Evolutionary conservation across 1,140 invertebrate genomes (phyloP).

Genomic region (Macrosteles quadrilineatus): DNA sequence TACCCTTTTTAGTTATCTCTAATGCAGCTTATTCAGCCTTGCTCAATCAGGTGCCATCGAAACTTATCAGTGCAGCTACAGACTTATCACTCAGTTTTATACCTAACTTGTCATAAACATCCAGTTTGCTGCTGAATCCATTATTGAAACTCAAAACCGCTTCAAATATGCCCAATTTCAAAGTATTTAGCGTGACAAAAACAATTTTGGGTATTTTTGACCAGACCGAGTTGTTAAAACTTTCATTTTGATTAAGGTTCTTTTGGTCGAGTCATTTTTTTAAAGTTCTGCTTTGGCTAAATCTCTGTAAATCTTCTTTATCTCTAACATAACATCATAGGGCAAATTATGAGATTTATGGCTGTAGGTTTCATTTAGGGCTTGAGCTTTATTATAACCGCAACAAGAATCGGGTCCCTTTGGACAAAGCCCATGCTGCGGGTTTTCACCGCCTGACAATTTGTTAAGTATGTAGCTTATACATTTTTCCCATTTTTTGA

Average conservation of each 20-base stretch:
- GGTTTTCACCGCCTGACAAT: slow-evolving; percentile 19
- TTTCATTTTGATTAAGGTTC: slow-evolving; percentile 41
- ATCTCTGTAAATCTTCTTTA: slow-evolving; percentile 38
- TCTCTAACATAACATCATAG: slow-evolving; percentile 28
- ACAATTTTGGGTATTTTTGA: slow-evolving; percentile 38
- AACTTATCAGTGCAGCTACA: too few species aligned
- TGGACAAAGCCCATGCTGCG: slow-evolving; percentile 40
- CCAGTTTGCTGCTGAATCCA: not conserved
- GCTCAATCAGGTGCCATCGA: too few species aligned
- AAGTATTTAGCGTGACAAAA: slow-evolving; percentile 21
- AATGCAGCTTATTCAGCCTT: not conserved
- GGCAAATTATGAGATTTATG: slow-evolving; percentile 5
- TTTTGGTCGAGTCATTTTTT: slow-evolving; percentile 38
- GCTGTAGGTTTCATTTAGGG: slow-evolving; percentile 21
- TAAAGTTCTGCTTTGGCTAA: slow-evolving; percentile 39
- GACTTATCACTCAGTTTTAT: not conserved
- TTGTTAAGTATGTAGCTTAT: slow-evolving; percentile 29
- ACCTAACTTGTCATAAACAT: not conserved
- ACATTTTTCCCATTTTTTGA: slow-evolving; percentile 29
- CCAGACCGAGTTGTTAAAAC: slow-evolving; percentile 41
- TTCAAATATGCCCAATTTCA: slow-evolving; percentile 24
- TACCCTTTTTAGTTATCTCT: not conserved
- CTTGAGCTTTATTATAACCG: slow-evolving; percentile 42
- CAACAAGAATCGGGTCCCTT: slow-evolving; percentile 44
- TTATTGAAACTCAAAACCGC: slow-evolving; percentile 27